Conservation (phyloP, 2,797 vertebrate genomes). For the Synaphobranchus kaupii region DNA sequence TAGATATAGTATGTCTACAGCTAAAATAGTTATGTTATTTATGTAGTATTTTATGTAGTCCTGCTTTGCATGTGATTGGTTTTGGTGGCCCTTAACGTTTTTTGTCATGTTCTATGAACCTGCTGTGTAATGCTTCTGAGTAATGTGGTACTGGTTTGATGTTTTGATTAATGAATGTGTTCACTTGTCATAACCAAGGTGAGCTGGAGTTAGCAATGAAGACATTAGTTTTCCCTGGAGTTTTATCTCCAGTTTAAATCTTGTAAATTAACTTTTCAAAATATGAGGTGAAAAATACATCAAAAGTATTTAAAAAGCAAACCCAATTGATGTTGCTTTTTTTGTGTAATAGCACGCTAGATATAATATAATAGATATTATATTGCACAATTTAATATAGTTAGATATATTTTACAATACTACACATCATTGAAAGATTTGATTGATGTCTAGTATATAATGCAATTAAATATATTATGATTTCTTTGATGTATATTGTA, state of each 20-base stretch:
- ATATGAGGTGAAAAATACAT: background rate
- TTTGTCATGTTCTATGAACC: background rate
- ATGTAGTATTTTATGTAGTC: background rate
- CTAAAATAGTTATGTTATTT: background rate
- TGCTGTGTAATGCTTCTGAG: background rate
- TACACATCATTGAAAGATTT: background rate
- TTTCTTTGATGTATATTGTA: background rate
- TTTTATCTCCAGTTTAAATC: background rate
- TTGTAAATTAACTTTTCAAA: background rate
- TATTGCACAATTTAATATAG: background rate
- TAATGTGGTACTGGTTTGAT: background rate
- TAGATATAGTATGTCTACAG: background rate
- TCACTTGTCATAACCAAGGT: background rate
- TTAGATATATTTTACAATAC: background rate
- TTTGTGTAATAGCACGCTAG: background rate
- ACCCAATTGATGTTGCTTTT: background rate
- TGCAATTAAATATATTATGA: background rate
- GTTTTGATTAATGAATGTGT: background rate
- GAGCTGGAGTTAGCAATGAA: background rate
- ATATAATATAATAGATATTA: background rate
- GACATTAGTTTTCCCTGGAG: background rate
- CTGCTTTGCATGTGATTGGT: conserved; percentile 5
- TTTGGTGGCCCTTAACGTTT: background rate
- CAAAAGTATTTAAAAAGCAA: background rate
- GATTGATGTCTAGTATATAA: background rate